A percentile compares a stretch with the other conserved stretches of the same genome.
Evolutionary conservation across 2,797 vertebrate genomes (phyloP).

Genomic region (Arctocebus calabarensis): DNA sequence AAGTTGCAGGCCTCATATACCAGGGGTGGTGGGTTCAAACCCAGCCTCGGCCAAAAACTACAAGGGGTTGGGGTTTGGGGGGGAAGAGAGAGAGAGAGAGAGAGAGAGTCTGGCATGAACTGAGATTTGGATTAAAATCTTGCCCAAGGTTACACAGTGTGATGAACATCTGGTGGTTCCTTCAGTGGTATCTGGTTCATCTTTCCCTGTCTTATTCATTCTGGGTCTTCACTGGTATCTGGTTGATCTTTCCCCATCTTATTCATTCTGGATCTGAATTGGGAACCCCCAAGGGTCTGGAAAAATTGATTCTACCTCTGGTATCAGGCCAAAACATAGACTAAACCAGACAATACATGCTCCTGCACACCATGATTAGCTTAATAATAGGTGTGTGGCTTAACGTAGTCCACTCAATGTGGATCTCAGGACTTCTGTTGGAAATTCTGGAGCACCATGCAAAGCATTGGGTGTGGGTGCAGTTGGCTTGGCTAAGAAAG

Average conservation of each 20-base stretch:
- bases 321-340: not conserved
- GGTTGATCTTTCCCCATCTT: too few species aligned
- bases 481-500: not conserved
- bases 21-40: too few species aligned
- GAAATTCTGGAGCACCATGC: not conserved
- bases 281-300: not conserved
- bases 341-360: not conserved
- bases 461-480: not conserved
- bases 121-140: not conserved
- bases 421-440: not conserved
- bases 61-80: too few species aligned
- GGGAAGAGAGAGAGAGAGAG: not conserved
- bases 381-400: not conserved
- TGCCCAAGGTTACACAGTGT: not conserved
- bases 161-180: not conserved
- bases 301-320: not conserved
- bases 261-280: not conserved
- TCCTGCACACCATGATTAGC: not conserved
- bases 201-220: not conserved
- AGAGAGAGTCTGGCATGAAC: not conserved
- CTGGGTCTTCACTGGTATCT: too few species aligned
- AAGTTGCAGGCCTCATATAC: too few species aligned
- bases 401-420: not conserved
- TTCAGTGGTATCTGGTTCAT: not conserved
- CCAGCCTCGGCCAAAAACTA: too few species aligned